Evolutionary conservation across 1,140 invertebrate species (phyloP).

Genomic region (Phthorimaea operculella): DNA sequence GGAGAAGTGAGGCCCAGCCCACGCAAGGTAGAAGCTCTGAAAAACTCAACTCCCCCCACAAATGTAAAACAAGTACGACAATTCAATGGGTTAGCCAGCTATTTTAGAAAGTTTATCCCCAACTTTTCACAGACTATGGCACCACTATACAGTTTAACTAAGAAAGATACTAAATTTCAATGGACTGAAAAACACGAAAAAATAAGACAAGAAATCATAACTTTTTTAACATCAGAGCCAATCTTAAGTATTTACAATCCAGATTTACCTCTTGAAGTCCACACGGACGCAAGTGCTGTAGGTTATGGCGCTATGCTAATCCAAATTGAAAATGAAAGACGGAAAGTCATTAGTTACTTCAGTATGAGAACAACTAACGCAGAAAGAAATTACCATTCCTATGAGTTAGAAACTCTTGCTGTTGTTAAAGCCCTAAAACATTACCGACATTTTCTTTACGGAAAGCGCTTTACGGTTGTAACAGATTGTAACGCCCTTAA

Average conservation of each 20-base stretch:
- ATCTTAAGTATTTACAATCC: constrained; percentile 26
- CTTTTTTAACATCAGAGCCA: constrained; percentile 12
- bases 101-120: too few species aligned
- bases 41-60: constrained; percentile 12
- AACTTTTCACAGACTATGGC: too few species aligned
- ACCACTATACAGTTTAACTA: constrained; percentile 18
- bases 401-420: constrained; percentile 39
- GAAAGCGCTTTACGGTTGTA: constrained; percentile 30
- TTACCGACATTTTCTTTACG: constrained; percentile 33
- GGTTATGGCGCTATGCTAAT: constrained; percentile 18
- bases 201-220: constrained; percentile 1
- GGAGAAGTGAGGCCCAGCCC: constrained; percentile 14
- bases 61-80: too few species aligned
- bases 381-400: constrained; percentile 33
- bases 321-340: constrained; percentile 19
- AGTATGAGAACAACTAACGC: constrained; percentile 1
- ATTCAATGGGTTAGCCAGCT: too few species aligned
- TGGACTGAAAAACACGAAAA: constrained; percentile 5
- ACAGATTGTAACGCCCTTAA: constrained; percentile 23
- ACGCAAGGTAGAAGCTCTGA: constrained; percentile 15
- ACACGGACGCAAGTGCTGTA: constrained; percentile 18
- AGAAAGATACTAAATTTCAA: constrained; percentile 10
- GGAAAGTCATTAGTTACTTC: constrained; percentile 7
- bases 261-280: constrained; percentile 11
- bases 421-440: constrained; percentile 26